Evolutionary conservation across 1,140 invertebrate species (phyloP).

Genomic region (Pseudachorutes palmiensis): DNA sequence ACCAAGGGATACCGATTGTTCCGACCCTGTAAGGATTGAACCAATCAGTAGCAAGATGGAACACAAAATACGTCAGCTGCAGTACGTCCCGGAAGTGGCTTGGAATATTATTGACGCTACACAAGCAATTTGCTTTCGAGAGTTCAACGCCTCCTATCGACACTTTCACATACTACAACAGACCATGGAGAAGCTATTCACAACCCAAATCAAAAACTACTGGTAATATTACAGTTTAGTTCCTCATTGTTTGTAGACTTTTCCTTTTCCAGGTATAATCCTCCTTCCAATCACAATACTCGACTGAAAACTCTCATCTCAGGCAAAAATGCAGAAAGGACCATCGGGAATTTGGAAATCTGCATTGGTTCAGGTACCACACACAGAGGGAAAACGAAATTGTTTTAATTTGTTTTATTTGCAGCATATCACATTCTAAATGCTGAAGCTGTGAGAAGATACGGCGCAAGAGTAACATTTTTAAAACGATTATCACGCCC

Average conservation of each 20-base stretch:
- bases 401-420: neutral
- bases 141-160: slow-evolving; percentile 21
- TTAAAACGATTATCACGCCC: neutral
- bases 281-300: neutral
- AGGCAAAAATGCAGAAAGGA: neutral
- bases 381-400: neutral
- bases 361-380: neutral
- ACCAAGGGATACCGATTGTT: neutral
- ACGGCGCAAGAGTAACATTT: neutral
- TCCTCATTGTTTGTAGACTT: neutral
- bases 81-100: slow-evolving; percentile 22
- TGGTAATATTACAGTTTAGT: slow-evolving; percentile 7
- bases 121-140: slow-evolving; percentile 17
- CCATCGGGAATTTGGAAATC: neutral
- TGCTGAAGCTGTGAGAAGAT: neutral
- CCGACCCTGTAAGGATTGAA: neutral
- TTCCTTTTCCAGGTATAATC: neutral
- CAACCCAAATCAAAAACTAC: slow-evolving; percentile 15
- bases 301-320: neutral
- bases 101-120: slow-evolving; percentile 19
- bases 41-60: neutral
- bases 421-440: neutral
- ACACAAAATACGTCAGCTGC: neutral
- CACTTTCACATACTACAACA: slow-evolving; percentile 18
- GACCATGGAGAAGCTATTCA: slow-evolving; percentile 18